Percentiles rank a stretch among this genome's conserved stretches.
These are phyloP conservation scores for Tor tambroides DNA, from an alignment of 2,113 vertebrate species.

Conservation along the genomic window DNA sequence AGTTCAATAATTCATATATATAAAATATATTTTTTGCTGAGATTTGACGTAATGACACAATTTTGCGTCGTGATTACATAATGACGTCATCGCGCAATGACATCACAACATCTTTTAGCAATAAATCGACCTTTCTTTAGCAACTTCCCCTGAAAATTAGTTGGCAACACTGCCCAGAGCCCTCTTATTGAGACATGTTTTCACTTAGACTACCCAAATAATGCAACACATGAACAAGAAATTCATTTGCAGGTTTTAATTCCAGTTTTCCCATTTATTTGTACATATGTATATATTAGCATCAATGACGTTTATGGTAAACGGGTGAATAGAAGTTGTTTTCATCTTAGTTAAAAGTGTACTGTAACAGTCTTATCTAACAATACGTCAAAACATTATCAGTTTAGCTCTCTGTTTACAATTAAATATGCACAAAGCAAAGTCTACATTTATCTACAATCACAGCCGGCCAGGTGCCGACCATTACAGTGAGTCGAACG, in stretches of 20 bases:
- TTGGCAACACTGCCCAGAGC: too few species aligned
- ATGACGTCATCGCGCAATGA: too few species aligned
- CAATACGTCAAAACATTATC: conserved; percentile 16
- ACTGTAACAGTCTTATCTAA: conserved; percentile 50
- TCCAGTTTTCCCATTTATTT: conserved; percentile 71
- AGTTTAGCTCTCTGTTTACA: conserved; percentile 63
- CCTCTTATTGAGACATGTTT: too few species aligned
- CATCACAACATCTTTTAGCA: too few species aligned
- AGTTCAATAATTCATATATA: too few species aligned
- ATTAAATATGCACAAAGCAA: conserved; percentile 75
- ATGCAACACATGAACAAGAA: not conserved
- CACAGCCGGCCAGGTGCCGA: conserved; percentile 77
- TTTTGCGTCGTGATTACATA: too few species aligned
- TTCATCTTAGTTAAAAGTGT: conserved; percentile 44
- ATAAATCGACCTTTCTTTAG: too few species aligned
- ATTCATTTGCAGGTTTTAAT: conserved; percentile 61
- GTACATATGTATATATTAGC: conserved; percentile 65
- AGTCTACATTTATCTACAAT: conserved; percentile 73
- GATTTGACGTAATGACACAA: too few species aligned
- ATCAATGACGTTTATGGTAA: conserved; percentile 61
- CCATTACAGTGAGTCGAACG: conserved; percentile 77
- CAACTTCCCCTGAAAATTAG: too few species aligned
- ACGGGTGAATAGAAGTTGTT: conserved; percentile 55
- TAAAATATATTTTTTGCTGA: too few species aligned
- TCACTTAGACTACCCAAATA: not conserved